phyloP scores from a whole-genome alignment of 1,140 invertebrate species.

The Monochamus saltuarius region DNA sequence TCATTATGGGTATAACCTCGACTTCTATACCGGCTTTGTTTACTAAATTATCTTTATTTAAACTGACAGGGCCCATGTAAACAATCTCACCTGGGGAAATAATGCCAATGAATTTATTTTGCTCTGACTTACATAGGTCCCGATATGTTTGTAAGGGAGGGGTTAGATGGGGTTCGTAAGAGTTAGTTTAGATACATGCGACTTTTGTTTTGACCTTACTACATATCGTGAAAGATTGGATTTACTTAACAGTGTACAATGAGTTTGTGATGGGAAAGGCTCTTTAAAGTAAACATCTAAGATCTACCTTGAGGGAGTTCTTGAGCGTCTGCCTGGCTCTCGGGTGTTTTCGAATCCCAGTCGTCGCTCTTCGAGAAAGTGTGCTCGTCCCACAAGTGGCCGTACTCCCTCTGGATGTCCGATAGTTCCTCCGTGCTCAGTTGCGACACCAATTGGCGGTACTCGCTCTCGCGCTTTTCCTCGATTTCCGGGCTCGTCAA shows the following conservation, averaged over 20 bases:
- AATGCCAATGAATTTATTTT: not conserved
- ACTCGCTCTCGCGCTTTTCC: slow-evolving; percentile 53
- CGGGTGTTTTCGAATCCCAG: slow-evolving; percentile 51
- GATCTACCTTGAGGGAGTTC: slow-evolving; percentile 53
- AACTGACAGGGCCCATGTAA: slow-evolving; percentile 52
- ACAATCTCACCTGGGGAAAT: slow-evolving; percentile 50
- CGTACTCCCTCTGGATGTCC: slow-evolving; percentile 52
- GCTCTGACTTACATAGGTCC: slow-evolving; percentile 28
- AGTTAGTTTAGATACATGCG: slow-evolving; percentile 11
- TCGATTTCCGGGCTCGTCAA: slow-evolving; percentile 49
- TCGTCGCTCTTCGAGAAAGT: slow-evolving; percentile 53
- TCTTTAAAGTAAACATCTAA: slow-evolving; percentile 37
- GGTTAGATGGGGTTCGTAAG: not conserved
- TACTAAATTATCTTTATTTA: slow-evolving; percentile 51
- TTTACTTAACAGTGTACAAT: slow-evolving; percentile 35
- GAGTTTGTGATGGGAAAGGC: slow-evolving; percentile 28
- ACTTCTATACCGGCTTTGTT: slow-evolving; percentile 52
- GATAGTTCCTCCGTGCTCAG: slow-evolving; percentile 56
- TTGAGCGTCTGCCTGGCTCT: slow-evolving; percentile 50
- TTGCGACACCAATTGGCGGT: slow-evolving; percentile 55
- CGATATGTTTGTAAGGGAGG: slow-evolving; percentile 46
- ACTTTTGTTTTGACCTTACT: not conserved
- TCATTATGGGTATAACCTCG: slow-evolving; percentile 50
- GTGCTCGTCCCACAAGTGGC: slow-evolving; percentile 54
- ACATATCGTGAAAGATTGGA: slow-evolving; percentile 7